Conservation (phyloP, 2,888 invertebrate genomes). For the Reticulitermes lucifugus region DNA sequence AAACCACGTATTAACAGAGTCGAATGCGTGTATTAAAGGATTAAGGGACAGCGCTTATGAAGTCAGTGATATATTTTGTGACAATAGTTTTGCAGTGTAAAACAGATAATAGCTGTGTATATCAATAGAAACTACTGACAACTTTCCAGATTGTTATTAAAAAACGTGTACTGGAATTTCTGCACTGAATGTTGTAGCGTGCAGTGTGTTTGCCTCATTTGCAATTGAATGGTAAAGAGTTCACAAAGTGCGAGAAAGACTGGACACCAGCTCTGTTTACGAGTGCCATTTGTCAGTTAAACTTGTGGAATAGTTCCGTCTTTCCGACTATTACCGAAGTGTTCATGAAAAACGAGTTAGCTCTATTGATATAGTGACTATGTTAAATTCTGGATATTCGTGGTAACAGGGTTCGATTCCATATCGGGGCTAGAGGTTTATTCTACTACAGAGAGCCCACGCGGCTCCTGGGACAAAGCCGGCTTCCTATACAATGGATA, state of each 20-base stretch:
- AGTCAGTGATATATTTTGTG: neutral
- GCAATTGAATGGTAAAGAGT: conserved; percentile 20
- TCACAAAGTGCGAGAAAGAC: conserved; percentile 14
- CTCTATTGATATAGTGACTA: no score
- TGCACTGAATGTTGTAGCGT: neutral
- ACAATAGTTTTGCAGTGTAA: neutral
- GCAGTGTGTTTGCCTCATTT: neutral
- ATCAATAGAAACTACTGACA: conserved; percentile 27
- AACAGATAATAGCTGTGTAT: neutral
- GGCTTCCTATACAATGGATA: no score
- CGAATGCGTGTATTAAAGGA: no score
- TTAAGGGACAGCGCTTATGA: no score
- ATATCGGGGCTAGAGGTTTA: no score
- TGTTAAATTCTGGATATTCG: no score
- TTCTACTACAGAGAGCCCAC: no score
- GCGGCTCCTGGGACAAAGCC: no score
- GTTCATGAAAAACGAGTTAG: no score
- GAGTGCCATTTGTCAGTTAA: neutral
- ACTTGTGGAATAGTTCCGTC: neutral
- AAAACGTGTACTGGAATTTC: conserved; percentile 20
- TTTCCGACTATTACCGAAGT: neutral
- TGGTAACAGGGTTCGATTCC: no score
- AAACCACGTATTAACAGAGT: no score
- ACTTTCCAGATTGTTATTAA: neutral
- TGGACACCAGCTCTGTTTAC: neutral